Conservation (phyloP, 2,888 invertebrate genomes). For the Lithophane semibrunnea region DNA sequence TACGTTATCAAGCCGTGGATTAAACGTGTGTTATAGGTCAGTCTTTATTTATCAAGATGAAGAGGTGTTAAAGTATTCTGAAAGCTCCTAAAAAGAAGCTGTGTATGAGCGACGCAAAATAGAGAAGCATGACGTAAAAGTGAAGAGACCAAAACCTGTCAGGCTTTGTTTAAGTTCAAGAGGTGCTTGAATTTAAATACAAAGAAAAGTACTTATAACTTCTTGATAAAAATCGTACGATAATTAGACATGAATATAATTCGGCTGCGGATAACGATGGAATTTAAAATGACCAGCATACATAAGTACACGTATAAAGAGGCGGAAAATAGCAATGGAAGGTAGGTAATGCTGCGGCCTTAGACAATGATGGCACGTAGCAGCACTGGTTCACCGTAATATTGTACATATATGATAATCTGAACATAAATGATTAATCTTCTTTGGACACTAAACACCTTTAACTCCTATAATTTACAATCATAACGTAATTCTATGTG, state of each 20-base stretch:
- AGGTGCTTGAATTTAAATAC: neutral
- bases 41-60: slow-evolving; percentile 32
- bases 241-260: neutral
- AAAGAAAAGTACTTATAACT: neutral
- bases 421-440: slow-evolving; percentile 6
- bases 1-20: slow-evolving; percentile 53
- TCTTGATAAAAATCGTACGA: neutral
- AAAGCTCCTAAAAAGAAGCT: slow-evolving; percentile 1
- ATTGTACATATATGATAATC: neutral
- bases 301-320: neutral
- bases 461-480: slow-evolving; percentile 16
- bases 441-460: slow-evolving; percentile 7
- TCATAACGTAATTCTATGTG: slow-evolving; percentile 17
- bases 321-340: neutral
- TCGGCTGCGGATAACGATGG: neutral
- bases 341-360: too few species aligned
- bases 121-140: neutral
- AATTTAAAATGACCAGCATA: neutral
- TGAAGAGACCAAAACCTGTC: neutral
- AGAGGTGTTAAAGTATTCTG: neutral
- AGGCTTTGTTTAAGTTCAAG: neutral
- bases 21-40: slow-evolving; percentile 54
- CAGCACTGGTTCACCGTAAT: neutral
- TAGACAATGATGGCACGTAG: neutral
- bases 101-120: neutral